A percentile compares a stretch with the other conserved stretches of the same genome.
Evolutionary conservation across 2,888 invertebrate genomes (phyloP).

Genomic region (Apocheima hispidaria): DNA sequence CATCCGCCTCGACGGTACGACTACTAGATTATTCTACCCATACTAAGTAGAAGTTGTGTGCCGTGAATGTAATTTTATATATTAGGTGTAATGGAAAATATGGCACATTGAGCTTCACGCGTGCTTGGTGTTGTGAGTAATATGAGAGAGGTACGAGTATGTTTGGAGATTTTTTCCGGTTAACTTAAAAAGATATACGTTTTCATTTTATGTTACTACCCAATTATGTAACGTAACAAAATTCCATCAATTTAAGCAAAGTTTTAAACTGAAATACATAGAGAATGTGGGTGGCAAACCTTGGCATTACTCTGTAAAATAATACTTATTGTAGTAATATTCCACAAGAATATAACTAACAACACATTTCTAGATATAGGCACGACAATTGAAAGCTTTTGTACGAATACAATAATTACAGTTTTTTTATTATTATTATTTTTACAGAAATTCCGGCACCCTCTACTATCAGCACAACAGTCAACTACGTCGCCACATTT

Average conservation of each 20-base stretch:
- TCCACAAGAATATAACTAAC: not conserved
- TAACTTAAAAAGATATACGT: too few relatives aligned
- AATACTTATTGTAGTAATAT: not conserved
- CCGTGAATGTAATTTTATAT: slow-evolving; percentile 38
- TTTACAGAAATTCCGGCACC: slow-evolving; percentile 94
- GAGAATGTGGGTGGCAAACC: too few relatives aligned
- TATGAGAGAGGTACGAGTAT: slow-evolving; percentile 22
- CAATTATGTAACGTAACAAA: not conserved
- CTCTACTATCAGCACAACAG: slow-evolving; percentile 88
- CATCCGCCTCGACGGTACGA: slow-evolving; percentile 94
- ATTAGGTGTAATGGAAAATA: slow-evolving; percentile 34
- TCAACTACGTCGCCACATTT: slow-evolving; percentile 85
- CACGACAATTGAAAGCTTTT: not conserved
- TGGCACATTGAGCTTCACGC: slow-evolving; percentile 43
- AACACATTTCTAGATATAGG: not conserved
- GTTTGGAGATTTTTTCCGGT: slow-evolving; percentile 1
- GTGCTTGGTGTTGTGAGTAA: slow-evolving; percentile 35
- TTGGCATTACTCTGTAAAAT: too few relatives aligned
- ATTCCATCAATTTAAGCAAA: too few relatives aligned
- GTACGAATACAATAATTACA: not conserved
- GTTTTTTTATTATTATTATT: too few relatives aligned
- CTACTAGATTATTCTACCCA: slow-evolving; percentile 48
- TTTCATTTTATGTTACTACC: too few relatives aligned
- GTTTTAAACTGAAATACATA: too few relatives aligned
- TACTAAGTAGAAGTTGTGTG: slow-evolving; percentile 44